Evolutionary conservation across 2,113 vertebrate species (phyloP), one percentile per base, ranked within the genome.

Genomic region (Chitala chitala): DNA sequence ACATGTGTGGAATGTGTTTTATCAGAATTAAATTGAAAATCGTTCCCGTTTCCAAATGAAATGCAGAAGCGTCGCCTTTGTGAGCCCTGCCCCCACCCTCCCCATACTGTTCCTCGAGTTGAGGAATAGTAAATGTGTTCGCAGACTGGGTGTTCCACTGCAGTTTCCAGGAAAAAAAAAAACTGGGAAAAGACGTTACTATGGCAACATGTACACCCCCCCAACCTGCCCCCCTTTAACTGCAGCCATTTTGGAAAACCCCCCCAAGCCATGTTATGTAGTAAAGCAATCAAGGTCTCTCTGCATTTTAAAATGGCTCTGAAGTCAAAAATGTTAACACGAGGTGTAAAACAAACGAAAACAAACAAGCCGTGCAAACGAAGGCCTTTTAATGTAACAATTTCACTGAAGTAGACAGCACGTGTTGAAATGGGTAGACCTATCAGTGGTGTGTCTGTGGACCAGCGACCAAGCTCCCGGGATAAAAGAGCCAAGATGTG

Each of bases 141-240:
- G 59, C 59, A 38, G 59, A 63, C 59, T 63, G 59, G 59, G 59
- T 20, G 59, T 38, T 20, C 13, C 29, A 20, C 59, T 63, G 17
- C 59, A 63, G 38, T 63, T 63, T 63, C 59, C 59, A 63, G 33
- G 38, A 63, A 20, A 33, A 38, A 38, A 63, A 63, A 61, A n/a
- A 63, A 24, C 13, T 4, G 56, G 29, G 33, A 59, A 55, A 63
- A 63, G 38, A 38, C 38, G 59, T 63, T 63, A 63, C 59, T 36
- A 63, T 63, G 59, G 59, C 33, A 63, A 63, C 59, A 63, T 63
- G 59, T 63, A 63, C 59, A 38, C 31, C 58, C 55, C 54, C 56
- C 24, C 24, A n/a, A 20, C 22, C 54, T 12, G 8, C 1, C 55
- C 55, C 56, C 29, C 56, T 31, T 17, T 6, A 26, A 36, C 58